These are phyloP conservation scores for Myotis findleyi DNA, from an alignment of 2,797 vertebrate species.

Conservation along the genomic window DNA sequence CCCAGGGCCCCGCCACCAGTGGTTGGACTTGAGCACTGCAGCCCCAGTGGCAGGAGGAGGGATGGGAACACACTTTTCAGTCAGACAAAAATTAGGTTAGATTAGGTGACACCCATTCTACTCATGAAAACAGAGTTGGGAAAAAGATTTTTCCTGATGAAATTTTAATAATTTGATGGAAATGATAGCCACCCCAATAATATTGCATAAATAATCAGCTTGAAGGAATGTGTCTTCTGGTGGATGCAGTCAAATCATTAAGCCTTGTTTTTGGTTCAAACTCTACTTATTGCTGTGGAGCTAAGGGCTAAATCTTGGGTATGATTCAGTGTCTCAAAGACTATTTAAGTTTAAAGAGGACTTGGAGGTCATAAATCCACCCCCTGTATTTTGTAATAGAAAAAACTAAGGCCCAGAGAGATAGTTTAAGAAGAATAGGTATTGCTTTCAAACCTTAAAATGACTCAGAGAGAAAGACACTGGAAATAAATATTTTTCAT, in stretches of 20 bases:
- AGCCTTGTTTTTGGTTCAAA: not conserved
- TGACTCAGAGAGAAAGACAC: slow-evolving; percentile 46
- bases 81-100: not conserved
- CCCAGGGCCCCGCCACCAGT: not conserved
- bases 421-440: slow-evolving; percentile 22
- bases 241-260: not conserved
- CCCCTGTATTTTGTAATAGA: slow-evolving; percentile 38
- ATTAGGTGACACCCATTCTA: fast-evolving
- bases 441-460: slow-evolving; percentile 56
- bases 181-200: not conserved
- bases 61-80: not conserved
- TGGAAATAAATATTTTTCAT: slow-evolving; percentile 13
- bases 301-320: not conserved
- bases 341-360: not conserved
- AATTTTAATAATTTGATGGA: slow-evolving; percentile 33
- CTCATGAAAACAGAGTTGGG: not conserved
- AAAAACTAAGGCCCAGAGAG: slow-evolving; percentile 3
- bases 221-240: not conserved
- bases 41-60: not conserved
- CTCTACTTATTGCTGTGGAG: not conserved
- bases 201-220: not conserved
- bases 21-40: fast-evolving
- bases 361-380: not conserved
- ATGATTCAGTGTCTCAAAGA: not conserved
- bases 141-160: not conserved